Conservation (phyloP, 2,113 vertebrate species). For the Polypterus senegalus region DNA sequence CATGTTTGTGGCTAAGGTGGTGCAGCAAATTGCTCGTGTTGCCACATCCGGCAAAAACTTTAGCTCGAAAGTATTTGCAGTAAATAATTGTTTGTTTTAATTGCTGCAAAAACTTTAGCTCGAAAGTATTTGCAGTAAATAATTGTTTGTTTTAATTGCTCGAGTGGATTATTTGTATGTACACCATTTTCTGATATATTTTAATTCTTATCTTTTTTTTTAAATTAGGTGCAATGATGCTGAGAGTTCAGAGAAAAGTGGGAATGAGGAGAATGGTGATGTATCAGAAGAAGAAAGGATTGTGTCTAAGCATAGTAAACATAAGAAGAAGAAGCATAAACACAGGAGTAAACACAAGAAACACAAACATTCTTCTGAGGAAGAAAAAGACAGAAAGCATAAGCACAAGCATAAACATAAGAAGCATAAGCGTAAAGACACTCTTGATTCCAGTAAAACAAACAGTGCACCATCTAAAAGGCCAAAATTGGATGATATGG, state of each 20-base stretch:
- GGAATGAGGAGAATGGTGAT: constrained; percentile 87
- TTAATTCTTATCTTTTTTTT: constrained; percentile 1
- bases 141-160: no score
- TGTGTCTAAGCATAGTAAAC: constrained; percentile 74
- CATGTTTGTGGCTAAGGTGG: no score
- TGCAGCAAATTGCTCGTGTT: no score
- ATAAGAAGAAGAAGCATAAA: constrained; percentile 98
- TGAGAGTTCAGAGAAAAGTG: constrained; percentile 70
- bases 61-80: no score
- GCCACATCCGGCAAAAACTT: no score
- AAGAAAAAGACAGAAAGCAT: constrained; percentile 85
- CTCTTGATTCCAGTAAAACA: constrained; percentile 49
- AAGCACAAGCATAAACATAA: constrained; percentile 93
- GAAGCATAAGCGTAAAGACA: constrained; percentile 90
- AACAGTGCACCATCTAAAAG: constrained; percentile 73
- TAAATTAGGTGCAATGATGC: constrained; percentile 69
- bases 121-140: no score
- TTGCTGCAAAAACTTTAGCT: no score
- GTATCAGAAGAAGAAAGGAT: constrained; percentile 75
- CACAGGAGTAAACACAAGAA: constrained; percentile 97
- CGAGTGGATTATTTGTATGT: no score
- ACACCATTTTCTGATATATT: no score
- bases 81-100: no score
- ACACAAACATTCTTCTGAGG: constrained; percentile 84
- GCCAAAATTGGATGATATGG: constrained; percentile 86